phyloP scores from a whole-genome alignment of 1,140 invertebrate species.

The Elysia chlorotica region DNA sequence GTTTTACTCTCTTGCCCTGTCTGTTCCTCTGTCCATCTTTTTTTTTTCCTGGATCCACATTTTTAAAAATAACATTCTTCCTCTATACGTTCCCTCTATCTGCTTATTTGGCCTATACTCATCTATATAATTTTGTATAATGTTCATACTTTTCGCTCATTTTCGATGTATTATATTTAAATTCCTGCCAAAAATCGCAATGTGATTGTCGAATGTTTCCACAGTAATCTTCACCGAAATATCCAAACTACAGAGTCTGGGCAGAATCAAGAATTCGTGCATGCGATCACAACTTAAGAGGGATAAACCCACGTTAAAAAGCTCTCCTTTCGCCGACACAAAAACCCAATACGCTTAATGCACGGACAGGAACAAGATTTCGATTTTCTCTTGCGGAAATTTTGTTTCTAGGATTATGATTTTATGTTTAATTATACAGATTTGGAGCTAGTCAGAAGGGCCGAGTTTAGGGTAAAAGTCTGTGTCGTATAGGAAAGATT shows the following conservation, averaged over 20 bases:
- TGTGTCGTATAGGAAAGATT: neutral
- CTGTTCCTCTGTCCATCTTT: neutral
- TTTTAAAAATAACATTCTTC: neutral
- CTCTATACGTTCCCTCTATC: neutral
- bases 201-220: neutral
- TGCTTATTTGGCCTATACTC: no score
- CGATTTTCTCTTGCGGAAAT: no score
- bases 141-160: neutral
- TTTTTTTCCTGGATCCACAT: neutral
- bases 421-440: neutral
- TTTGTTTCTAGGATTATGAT: neutral
- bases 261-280: no score
- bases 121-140: no score
- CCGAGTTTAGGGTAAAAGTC: neutral
- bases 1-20: neutral
- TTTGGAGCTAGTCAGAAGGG: neutral
- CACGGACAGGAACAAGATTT: no score
- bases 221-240: no score
- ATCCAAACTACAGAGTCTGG: no score
- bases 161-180: neutral
- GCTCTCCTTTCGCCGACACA: no score
- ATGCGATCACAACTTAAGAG: no score
- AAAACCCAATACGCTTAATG: no score
- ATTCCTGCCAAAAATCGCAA: neutral
- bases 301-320: no score